These are phyloP conservation scores for Apteryx mantelli DNA, from an alignment of 2,113 vertebrate species.

Conservation along the genomic window DNA sequence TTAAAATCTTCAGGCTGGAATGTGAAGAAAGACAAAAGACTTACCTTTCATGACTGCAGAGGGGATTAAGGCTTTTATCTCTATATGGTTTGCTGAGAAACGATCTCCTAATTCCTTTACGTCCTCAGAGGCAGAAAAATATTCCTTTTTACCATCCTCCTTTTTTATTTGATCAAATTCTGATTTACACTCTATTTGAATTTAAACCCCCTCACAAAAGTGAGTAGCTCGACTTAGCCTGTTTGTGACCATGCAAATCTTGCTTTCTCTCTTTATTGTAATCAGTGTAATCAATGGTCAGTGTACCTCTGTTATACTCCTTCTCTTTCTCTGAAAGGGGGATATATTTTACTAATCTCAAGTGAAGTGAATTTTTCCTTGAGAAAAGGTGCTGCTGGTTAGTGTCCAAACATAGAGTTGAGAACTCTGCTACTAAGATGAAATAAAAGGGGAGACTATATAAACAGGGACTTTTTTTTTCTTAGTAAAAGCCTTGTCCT, in stretches of 20 bases:
- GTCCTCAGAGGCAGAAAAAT: background rate
- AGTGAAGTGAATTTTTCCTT: background rate
- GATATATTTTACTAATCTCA: background rate
- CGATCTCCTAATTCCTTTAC: background rate
- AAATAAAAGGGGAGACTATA: background rate
- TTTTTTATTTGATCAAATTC: background rate
- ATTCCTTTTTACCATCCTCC: background rate
- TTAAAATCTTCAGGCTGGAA: background rate
- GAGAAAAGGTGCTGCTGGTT: background rate
- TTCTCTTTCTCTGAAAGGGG: background rate
- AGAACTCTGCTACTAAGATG: background rate
- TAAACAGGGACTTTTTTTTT: background rate
- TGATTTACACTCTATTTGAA: accelerated
- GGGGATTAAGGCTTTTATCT: background rate
- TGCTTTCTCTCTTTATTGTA: background rate
- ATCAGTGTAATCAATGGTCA: background rate
- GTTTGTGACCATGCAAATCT: background rate
- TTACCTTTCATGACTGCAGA: background rate
- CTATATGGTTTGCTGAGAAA: background rate
- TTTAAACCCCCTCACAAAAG: background rate
- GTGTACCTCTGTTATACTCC: background rate
- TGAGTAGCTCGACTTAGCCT: background rate
- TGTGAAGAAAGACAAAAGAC: background rate
- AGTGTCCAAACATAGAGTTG: background rate
- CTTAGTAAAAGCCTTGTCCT: background rate